phyloP scores from a whole-genome alignment of 2,888 invertebrate species.

The Drosophila longiperda region DNA sequence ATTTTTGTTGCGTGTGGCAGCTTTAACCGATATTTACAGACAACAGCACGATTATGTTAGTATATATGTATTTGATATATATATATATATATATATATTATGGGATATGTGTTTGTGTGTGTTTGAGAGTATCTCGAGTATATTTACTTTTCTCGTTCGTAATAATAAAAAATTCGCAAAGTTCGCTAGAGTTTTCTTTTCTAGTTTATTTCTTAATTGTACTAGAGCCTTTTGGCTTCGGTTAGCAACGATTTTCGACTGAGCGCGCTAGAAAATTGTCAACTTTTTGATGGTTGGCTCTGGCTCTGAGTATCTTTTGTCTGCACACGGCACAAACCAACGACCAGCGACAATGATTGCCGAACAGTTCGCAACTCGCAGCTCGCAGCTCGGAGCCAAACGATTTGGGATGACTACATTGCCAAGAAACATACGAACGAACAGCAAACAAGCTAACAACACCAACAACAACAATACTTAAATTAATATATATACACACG shows the following conservation, averaged over 20 bases:
- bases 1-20: constrained; percentile 30
- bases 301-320: constrained; percentile 48
- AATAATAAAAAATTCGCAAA: constrained; percentile 71
- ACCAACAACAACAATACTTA: constrained; percentile 37
- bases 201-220: constrained; percentile 62
- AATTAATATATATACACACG: constrained; percentile 21
- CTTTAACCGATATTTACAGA: constrained; percentile 62
- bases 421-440: constrained; percentile 16
- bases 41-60: constrained; percentile 42
- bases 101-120: constrained; percentile 14
- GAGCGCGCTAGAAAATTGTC: constrained; percentile 72
- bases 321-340: constrained; percentile 73
- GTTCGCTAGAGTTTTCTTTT: constrained; percentile 9
- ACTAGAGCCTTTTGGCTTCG: constrained; percentile 78
- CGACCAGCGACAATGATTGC: constrained; percentile 50
- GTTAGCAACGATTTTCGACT: constrained; percentile 81
- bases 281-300: constrained; percentile 51
- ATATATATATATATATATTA: constrained; percentile 14
- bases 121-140: constrained; percentile 15
- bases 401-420: constrained; percentile 72
- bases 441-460: constrained; percentile 25
- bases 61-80: constrained; percentile 2
- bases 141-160: constrained; percentile 79
- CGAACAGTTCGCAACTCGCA: constrained; percentile 7
- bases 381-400: constrained; percentile 19